These are phyloP conservation scores for Cetoscarus ocellatus DNA, from an alignment of 2,797 vertebrate genomes.

Conservation along the genomic window DNA sequence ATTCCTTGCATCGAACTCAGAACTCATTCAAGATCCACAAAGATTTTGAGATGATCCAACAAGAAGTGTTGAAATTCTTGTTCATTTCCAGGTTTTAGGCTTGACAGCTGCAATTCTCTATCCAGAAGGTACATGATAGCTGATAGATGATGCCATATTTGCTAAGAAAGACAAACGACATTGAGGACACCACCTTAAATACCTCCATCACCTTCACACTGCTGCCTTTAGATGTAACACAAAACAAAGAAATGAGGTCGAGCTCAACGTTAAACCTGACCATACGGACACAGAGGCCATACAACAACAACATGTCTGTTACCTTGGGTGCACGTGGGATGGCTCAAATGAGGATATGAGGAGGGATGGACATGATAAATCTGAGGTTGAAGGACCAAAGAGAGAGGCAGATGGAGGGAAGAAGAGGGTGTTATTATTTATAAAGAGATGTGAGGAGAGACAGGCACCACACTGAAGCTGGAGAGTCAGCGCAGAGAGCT, in stretches of 20 bases:
- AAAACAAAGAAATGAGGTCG: conserved; percentile 9
- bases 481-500: conserved; percentile 39
- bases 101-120: too few relatives aligned
- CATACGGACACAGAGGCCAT: conserved; percentile 21
- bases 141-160: conserved; percentile 32
- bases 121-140: background rate
- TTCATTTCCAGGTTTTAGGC: too few relatives aligned
- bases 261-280: conserved; percentile 22
- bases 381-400: conserved; percentile 55
- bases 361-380: conserved; percentile 59
- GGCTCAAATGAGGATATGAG: conserved; percentile 37
- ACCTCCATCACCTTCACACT: conserved; percentile 30
- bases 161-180: conserved; percentile 1
- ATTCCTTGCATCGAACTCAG: too few relatives aligned
- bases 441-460: conserved; percentile 55
- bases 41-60: too few relatives aligned
- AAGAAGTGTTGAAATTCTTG: too few relatives aligned
- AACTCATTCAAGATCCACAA: too few relatives aligned
- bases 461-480: conserved; percentile 38
- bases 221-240: conserved; percentile 24
- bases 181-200: conserved; percentile 17
- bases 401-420: conserved; percentile 43
- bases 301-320: conserved; percentile 23
- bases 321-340: conserved; percentile 55
- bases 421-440: conserved; percentile 60